Base-by-base conservation (phyloP, 2,113 vertebrate species). In the Hiodon tergisus region DNA sequence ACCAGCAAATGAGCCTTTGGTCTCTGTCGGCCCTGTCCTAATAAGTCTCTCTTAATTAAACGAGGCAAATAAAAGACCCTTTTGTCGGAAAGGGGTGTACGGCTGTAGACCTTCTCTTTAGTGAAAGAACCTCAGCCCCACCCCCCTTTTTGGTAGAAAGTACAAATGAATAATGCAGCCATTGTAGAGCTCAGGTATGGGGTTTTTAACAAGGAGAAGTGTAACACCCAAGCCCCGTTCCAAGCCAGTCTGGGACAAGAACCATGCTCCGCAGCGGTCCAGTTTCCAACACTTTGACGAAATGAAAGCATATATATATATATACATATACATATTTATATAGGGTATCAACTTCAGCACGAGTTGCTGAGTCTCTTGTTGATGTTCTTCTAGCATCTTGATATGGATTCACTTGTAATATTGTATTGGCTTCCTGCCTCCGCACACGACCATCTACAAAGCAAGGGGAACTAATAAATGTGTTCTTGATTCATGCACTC, bases 161-260 rank as follows among this genome's bases (percentile, higher is more conserved):
- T 73, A 61, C 48, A 77, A 72, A 65, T 80, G 81, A 86, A 90
- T 84, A 89, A 88, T 88, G 87, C 78, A 73, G 48, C 82, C 87
- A 87, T 90, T 89, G 87, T 88, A 78, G 77, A 84, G 79, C 78
- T 65, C 81, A 83, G 84, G 86, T 87, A 88, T 88, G 85, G 51
- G 31, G 71, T 86, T 82, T 84, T 80, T 86, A 79, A 55, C 63
- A n/a, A 57, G 52, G 60, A 16, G 48, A 47, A 83, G 78, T 85
- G 86, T 81, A 77, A 83, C 79, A 85, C 83, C 81, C 76, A 85
- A 75, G 83, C 50, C 4, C 50, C 6, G 6, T 71, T 71, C 70
- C 57, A 50, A 71, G 57, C 55, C n/a, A 47, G 13, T n/a, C 61
- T 16, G 3, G 52, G 52, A 54, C 5, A 54, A 52, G 9, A 31